Evolutionary conservation across 2,113 vertebrate genomes (phyloP).

Genomic region (human): GRCh38 chr12:122843001-122843500

Average conservation of each 20-base stretch:
- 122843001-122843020: background rate
- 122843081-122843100: background rate
- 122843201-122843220: background rate
- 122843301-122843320: background rate
- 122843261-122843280: too few species aligned
- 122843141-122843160: background rate
- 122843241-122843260: background rate
- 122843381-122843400: background rate
- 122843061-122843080: background rate
- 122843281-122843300: background rate
- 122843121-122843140: background rate
- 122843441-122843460: background rate
- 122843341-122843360: background rate
- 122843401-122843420: background rate
- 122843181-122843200: background rate
- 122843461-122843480: background rate
- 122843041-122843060: too few species aligned
- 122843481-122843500: rapidly evolving
- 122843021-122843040: background rate
- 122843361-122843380: background rate
- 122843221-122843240: background rate
- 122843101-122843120: background rate
- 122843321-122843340: rapidly evolving
- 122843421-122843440: background rate
- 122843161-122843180: rapidly evolving